Conservation (phyloP, 2,797 vertebrate genomes). For the Coreius guichenoti region DNA sequence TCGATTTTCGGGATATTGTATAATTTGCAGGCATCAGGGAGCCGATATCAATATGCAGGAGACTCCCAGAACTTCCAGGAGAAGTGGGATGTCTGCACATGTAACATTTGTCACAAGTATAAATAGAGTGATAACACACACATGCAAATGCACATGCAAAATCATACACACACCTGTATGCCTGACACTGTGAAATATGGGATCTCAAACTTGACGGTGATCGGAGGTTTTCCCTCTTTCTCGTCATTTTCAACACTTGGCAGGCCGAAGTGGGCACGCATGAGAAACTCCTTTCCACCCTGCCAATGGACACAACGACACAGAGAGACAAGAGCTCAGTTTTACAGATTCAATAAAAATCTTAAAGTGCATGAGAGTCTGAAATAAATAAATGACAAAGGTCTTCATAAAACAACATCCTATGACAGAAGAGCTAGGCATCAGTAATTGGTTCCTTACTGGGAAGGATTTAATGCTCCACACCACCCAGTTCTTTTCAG, state of each 20-base stretch:
- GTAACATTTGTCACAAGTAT: background rate
- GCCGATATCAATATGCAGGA: background rate
- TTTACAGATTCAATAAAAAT: background rate
- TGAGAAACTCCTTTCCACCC: conserved; percentile 93
- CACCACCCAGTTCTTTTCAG: conserved; percentile 89
- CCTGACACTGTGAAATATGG: conserved; percentile 96
- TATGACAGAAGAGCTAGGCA: background rate
- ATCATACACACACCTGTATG: conserved; percentile 82
- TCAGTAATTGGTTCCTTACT: conserved; percentile 74
- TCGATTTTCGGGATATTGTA: background rate
- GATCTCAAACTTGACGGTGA: conserved; percentile 94
- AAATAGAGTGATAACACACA: background rate
- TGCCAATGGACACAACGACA: conserved; percentile 37
- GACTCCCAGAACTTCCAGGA: background rate
- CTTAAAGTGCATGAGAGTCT: background rate
- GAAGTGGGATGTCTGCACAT: background rate
- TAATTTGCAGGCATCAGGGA: background rate
- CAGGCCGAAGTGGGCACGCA: conserved; percentile 93
- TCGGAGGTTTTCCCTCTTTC: conserved; percentile 88
- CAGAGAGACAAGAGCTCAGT: background rate
- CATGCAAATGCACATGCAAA: background rate
- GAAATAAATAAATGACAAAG: background rate
- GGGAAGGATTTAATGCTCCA: conserved; percentile 97
- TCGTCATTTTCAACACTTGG: conserved; percentile 93
- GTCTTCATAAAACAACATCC: background rate